phyloP scores from a whole-genome alignment of 2,113 vertebrate genomes.

The Malurus melanocephalus region DNA sequence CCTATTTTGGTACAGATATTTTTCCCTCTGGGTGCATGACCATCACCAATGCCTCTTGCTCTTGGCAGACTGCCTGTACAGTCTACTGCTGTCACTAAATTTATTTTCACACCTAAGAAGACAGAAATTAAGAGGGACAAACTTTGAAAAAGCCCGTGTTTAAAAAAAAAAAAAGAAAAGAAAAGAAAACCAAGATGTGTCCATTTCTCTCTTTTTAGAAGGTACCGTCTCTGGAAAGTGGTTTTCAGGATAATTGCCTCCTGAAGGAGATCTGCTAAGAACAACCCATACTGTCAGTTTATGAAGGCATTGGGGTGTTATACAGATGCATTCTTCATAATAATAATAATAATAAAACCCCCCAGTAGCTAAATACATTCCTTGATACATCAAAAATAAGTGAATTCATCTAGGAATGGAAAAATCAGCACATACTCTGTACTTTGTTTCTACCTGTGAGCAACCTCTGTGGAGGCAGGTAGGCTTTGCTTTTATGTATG shows the following conservation, averaged over 20 bases:
- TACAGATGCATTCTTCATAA: not conserved
- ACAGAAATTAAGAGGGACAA: not conserved
- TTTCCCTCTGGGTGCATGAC: not conserved
- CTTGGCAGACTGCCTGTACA: conserved; percentile 3
- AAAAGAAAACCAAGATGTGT: not conserved
- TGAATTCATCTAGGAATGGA: not conserved
- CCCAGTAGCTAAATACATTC: not conserved
- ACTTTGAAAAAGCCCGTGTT: not conserved
- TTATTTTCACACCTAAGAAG: not conserved
- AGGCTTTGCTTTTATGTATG: not conserved
- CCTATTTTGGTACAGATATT: not conserved
- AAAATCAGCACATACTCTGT: not conserved
- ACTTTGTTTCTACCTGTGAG: not conserved
- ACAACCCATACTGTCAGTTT: not conserved
- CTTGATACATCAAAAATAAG: not conserved
- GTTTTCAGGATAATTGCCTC: not conserved
- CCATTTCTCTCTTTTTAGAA: not conserved
- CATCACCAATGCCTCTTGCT: not conserved
- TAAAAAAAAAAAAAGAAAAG: not conserved
- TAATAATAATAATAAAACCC: fast-evolving
- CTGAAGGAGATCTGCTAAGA: not conserved
- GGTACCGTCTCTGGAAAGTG: not conserved
- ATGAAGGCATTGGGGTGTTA: not conserved
- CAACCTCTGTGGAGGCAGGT: not conserved
- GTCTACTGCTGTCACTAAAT: not conserved